Base-by-base conservation (phyloP, 2,797 vertebrate species). In the Enteromius thamalakanensis region DNA sequence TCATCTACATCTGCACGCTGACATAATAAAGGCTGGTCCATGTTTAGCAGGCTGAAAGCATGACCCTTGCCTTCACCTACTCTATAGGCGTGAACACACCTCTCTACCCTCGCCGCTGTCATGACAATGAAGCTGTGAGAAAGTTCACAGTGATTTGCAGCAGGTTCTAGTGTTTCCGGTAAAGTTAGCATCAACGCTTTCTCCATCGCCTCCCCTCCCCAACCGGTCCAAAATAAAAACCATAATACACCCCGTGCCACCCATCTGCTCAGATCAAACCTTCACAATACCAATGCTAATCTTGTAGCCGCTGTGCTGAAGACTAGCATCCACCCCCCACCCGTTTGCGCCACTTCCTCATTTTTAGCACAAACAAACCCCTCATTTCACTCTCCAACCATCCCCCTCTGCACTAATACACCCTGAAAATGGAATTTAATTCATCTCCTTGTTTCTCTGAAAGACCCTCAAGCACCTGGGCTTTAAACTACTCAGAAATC, bases 1-100 rank as follows among this genome's bases (percentile, higher is more conserved):
- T 58, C 2, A 40, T 58, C 51, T 23, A 15, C 42, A 45, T 12
- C 42, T 23, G 1, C 34, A 51, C 1, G 3, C 62, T 80, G 37
- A 3, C 21, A 40, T 4, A 47, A 34, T 62, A 74, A 74, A 69
- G 32, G 55, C 55, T 10, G 19, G 12, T 62, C 51, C n/a, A 79
- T 62, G 55, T 76, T 58, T 78, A 55, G 76, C 80, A 82, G 49
- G 34, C 67, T 79, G 34, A 74, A 53, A 34, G 17, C 75, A 79
- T 21, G 49, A 83, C 75, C 84, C 79, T 69, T 51, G 76, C 42
- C 62, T 71, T 82, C 80, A 85, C 74, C 84, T 72, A 51, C 74
- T 21, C 58, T 74, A 82, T 62, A 82, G 78, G 77, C n/a, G 70
- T 79, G 70, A 87, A 86, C 11, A 74, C 80, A 83, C 76, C 64